Evolutionary conservation across 2,113 vertebrate genomes (phyloP).

Genomic region (Ophiodon elongatus): DNA sequence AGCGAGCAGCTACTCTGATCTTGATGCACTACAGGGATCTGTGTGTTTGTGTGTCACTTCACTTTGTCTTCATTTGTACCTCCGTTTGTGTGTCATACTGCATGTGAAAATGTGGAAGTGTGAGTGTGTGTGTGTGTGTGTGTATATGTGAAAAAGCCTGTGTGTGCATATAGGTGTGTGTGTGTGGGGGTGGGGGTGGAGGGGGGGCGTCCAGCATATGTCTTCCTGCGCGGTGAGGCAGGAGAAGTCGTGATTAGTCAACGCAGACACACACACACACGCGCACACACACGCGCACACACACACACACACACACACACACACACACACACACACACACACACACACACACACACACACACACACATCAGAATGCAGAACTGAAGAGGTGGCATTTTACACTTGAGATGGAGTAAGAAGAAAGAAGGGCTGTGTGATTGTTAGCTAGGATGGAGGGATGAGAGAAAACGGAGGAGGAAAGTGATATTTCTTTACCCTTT

Average conservation of each 20-base stretch:
- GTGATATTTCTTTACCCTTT: neutral
- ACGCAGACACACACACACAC: slow-evolving; percentile 3
- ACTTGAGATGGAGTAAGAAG: slow-evolving; percentile 14
- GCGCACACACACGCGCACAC: neutral
- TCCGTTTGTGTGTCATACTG: slow-evolving; percentile 31
- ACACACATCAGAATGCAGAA: slow-evolving; percentile 10
- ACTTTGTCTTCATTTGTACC: slow-evolving; percentile 62
- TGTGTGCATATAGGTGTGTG: neutral
- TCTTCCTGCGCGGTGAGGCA: slow-evolving; percentile 39
- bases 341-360: slow-evolving; percentile 7
- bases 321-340: slow-evolving; percentile 4
- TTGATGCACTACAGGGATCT: slow-evolving; percentile 56
- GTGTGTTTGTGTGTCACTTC: slow-evolving; percentile 48
- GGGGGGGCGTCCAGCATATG: slow-evolving; percentile 13
- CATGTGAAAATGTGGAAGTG: neutral
- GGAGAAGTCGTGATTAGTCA: slow-evolving; percentile 73
- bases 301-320: slow-evolving; percentile 2
- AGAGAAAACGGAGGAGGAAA: slow-evolving; percentile 4
- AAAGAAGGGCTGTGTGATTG: neutral
- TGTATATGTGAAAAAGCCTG: neutral
- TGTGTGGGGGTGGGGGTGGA: neutral
- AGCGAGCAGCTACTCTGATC: slow-evolving; percentile 50
- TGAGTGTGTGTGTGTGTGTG: neutral
- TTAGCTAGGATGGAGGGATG: slow-evolving; percentile 22
- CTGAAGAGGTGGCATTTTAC: slow-evolving; percentile 33